Percentiles rank a stretch among this genome's conserved stretches.
Conservation (phyloP, 2,888 invertebrate species). For the Scaptomyza flava region DNA sequence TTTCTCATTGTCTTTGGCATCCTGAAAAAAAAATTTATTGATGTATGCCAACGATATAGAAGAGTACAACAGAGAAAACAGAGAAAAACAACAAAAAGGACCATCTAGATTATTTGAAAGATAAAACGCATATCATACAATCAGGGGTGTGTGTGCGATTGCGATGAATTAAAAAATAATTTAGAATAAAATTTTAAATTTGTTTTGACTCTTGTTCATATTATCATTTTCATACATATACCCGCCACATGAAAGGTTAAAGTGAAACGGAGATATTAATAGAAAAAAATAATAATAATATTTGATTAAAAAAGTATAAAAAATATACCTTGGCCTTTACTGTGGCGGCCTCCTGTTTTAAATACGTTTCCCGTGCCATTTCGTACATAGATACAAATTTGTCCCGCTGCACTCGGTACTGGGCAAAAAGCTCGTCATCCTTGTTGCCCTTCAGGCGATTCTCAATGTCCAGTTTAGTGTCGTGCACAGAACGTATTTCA, state of each 20-base stretch:
- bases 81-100: too few species aligned
- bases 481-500: slow-evolving; percentile 86
- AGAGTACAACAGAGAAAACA: slow-evolving; percentile 1
- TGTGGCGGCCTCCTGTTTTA: slow-evolving; percentile 84
- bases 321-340: slow-evolving; percentile 81
- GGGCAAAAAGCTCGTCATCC: slow-evolving; percentile 86
- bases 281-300: background rate
- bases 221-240: too few species aligned
- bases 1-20: slow-evolving; percentile 83
- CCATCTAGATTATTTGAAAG: background rate
- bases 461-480: slow-evolving; percentile 86
- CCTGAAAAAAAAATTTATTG: slow-evolving; percentile 80
- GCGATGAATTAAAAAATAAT: too few species aligned
- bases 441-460: slow-evolving; percentile 84
- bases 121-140: background rate
- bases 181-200: too few species aligned
- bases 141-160: too few species aligned
- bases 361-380: slow-evolving; percentile 86
- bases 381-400: slow-evolving; percentile 86
- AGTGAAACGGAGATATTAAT: too few species aligned
- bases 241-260: too few species aligned
- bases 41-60: slow-evolving; percentile 68
- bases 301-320: background rate
- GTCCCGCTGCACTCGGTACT: slow-evolving; percentile 86
- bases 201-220: too few species aligned